Evolutionary conservation across 2,888 invertebrate genomes (phyloP).

Genomic region (Ochropleura plecta): DNA sequence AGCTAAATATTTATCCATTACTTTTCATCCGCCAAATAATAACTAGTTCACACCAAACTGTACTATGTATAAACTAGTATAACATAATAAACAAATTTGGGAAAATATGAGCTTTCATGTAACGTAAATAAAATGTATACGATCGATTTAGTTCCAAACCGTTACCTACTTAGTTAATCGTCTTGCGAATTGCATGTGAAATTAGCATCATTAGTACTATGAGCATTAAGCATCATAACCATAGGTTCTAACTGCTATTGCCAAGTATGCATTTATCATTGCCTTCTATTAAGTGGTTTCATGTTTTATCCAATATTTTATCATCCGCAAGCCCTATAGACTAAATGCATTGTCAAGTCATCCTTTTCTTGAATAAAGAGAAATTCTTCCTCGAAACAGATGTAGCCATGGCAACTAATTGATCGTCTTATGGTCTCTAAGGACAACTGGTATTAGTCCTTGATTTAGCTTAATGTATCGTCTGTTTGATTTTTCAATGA

Average conservation of each 20-base stretch:
- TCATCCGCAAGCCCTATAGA: not conserved
- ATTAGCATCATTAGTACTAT: conserved; percentile 2
- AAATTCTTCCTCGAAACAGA: not conserved
- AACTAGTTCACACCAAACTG: not conserved
- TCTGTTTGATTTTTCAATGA: not conserved
- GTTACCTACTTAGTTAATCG: conserved; percentile 23
- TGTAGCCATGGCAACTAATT: not conserved
- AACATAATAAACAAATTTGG: conserved; percentile 5
- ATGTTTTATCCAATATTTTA: not conserved
- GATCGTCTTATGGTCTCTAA: not conserved
- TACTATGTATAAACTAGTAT: not conserved
- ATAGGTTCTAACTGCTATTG: not conserved
- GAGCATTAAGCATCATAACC: not conserved
- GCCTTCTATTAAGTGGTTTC: not conserved
- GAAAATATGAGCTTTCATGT: conserved; percentile 5
- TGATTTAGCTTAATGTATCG: not conserved
- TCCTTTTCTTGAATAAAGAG: not conserved
- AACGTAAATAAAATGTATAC: conserved; percentile 11
- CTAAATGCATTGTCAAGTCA: not conserved
- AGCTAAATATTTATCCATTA: conserved; percentile 9
- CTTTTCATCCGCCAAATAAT: conserved; percentile 1
- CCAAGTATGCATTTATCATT: not conserved
- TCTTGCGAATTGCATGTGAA: conserved; percentile 12
- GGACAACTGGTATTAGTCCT: not conserved
- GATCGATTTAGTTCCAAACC: conserved; percentile 1